Percentiles rank a stretch among this genome's conserved stretches.
phyloP scores from a whole-genome alignment of 1,140 invertebrate species.

The Aplysia californica region DNA sequence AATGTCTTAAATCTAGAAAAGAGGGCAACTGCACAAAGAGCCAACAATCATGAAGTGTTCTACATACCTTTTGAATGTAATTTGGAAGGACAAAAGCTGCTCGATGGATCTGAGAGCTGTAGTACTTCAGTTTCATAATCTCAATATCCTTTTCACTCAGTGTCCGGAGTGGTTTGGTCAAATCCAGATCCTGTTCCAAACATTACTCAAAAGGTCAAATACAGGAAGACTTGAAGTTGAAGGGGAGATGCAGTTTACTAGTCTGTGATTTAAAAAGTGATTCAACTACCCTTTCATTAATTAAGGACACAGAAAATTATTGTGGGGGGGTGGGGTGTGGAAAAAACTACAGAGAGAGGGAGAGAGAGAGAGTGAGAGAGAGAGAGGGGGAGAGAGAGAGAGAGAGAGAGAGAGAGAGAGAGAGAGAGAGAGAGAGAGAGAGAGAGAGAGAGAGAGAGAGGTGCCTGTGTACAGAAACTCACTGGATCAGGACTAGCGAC shows the following conservation, averaged over 20 bases:
- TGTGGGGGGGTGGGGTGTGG: no score
- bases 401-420: no score
- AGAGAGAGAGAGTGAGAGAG: no score
- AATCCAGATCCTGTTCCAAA: constrained; percentile 76
- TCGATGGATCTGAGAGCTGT: constrained; percentile 83
- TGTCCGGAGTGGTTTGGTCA: constrained; percentile 76
- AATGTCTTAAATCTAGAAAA: no score
- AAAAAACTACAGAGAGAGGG: no score
- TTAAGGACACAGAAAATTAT: neutral
- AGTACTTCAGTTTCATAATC: constrained; percentile 86
- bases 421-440: no score
- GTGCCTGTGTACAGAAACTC: no score
- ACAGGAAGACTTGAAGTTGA: constrained; percentile 9
- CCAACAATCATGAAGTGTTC: constrained; percentile 2
- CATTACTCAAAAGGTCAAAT: constrained; percentile 33
- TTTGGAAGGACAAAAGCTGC: constrained; percentile 89
- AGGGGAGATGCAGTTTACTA: neutral
- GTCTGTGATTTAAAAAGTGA: neutral
- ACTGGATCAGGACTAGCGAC: no score
- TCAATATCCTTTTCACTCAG: constrained; percentile 80
- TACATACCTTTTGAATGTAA: constrained; percentile 75
- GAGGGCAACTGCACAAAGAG: constrained; percentile 3
- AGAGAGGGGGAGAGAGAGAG: no score
- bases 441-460: no score
- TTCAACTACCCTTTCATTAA: neutral